A percentile compares a stretch with the other conserved stretches of the same genome.
phyloP scores from a whole-genome alignment of 2,797 vertebrate species.

The Fistularia commersonii region DNA sequence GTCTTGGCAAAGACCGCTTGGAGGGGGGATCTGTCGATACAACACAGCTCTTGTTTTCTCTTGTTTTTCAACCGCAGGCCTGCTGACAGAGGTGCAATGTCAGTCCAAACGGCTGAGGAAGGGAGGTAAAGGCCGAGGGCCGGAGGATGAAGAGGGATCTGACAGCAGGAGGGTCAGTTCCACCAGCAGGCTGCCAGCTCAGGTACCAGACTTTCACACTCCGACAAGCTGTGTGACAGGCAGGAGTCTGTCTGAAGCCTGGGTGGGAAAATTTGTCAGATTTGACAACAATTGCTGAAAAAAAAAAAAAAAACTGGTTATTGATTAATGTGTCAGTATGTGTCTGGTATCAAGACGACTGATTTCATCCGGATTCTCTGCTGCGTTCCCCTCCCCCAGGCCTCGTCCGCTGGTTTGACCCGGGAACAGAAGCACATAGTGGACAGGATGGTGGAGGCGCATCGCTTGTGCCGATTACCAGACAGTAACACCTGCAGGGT shows the following conservation, averaged over 20 bases:
- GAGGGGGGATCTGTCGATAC: too few relatives aligned
- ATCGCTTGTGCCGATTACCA: constrained; percentile 80
- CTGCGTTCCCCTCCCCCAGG: constrained; percentile 30
- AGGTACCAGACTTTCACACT: constrained; percentile 58
- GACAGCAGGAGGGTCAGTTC: constrained; percentile 84
- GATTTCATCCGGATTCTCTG: neutral
- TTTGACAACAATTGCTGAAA: too few relatives aligned
- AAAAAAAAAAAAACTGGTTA: neutral
- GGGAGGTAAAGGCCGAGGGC: constrained; percentile 77
- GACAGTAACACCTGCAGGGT: constrained; percentile 79
- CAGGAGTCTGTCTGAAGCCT: neutral
- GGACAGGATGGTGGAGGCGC: constrained; percentile 85
- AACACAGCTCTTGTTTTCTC: too few relatives aligned
- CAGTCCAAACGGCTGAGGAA: constrained; percentile 92
- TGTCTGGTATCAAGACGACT: neutral
- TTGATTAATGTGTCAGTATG: neutral
- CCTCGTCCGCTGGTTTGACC: constrained; percentile 71
- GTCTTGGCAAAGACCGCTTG: neutral
- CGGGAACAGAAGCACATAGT: constrained; percentile 83
- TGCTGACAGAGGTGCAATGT: constrained; percentile 94
- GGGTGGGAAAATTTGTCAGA: too few relatives aligned
- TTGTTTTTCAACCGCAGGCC: constrained; percentile 62
- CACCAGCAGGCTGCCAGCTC: constrained; percentile 79
- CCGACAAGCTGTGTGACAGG: too few relatives aligned
- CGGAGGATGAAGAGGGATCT: constrained; percentile 73